Base-by-base conservation (phyloP, 2,888 invertebrate genomes). In the Aporophyla nigra region DNA sequence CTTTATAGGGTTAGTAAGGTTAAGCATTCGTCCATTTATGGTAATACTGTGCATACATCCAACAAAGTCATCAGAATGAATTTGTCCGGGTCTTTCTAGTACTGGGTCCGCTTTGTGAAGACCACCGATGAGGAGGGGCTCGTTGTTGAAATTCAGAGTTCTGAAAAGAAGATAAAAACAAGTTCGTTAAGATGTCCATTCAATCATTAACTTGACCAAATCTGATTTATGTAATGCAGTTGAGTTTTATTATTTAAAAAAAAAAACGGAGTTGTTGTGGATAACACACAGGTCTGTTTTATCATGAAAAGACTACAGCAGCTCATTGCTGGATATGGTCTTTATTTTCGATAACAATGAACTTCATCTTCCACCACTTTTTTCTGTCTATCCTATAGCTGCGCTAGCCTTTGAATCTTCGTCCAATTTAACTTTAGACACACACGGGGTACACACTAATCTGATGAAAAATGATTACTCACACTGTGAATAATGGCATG, bases 41-140 rank as follows among this genome's bases (percentile, higher is more conserved):
- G 98, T 97, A 3, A 99, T 98, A 86, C 99, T 99, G 91, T 99
- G 99, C 86, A 99, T 97, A 91, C 99, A 99, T 9, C 99, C 99
- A 24, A 99, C 98, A 79, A 99, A 98, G 92, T 99, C 99, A 91
- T 99, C 99, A 0, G 99, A 98, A 89, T 98, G 98, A 58, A 99
- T 97, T 94, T 99, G 99, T 0, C 99, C 99, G 0, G 98, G 98
- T 63, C 99, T 97, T 92, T 99, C 99, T 46, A 99, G 94, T 0
- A 99, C 98, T 21, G 99, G 98, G 94, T 99, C 98, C 0, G 99
- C 98, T 85, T 98, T 98, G 65, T 97, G 97, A 54, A 99, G 96
- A 12, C 99, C 99, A 40, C 99, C 99, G 84, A 99, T 97, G 65
- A 98, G 97, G 76, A 99, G 95, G 0, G 98, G 98, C 90, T 99